Evolutionary conservation across 2,797 vertebrate genomes (phyloP).

Genomic region (Ataeniobius toweri): DNA sequence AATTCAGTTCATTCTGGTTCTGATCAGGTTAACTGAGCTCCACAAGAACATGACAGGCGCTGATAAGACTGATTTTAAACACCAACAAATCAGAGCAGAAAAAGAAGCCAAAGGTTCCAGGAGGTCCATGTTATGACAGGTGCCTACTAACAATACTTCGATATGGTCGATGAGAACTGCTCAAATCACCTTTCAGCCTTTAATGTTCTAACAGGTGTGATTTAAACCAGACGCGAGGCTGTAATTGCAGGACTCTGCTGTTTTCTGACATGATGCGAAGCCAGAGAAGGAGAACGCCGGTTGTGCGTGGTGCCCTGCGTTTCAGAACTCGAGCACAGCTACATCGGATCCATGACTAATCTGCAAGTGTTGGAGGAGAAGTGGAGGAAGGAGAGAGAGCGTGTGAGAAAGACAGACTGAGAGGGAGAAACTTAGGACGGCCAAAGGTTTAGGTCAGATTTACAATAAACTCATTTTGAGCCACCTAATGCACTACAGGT

Average conservation of each 20-base stretch:
- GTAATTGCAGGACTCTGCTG: background rate
- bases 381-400: slow-evolving; percentile 18
- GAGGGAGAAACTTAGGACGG: slow-evolving; percentile 13
- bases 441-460: background rate
- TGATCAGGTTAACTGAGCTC: slow-evolving; percentile 21
- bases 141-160: background rate
- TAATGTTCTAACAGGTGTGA: background rate
- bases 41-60: background rate
- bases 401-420: slow-evolving; percentile 19
- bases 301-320: slow-evolving; percentile 51
- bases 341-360: slow-evolving; percentile 65
- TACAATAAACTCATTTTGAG: background rate
- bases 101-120: background rate
- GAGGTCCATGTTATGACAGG: background rate
- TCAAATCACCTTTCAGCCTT: background rate
- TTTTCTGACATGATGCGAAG: slow-evolving; percentile 12
- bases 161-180: background rate
- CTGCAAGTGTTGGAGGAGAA: slow-evolving; percentile 49
- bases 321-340: slow-evolving; percentile 41
- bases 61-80: slow-evolving; percentile 13
- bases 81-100: background rate
- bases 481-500: too few relatives aligned
- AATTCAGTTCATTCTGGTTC: slow-evolving; percentile 25
- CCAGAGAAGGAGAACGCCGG: slow-evolving; percentile 13
- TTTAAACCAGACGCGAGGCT: background rate